Conservation (phyloP, 2,797 vertebrate genomes). For the Crocodylus rhombifer region DNA sequence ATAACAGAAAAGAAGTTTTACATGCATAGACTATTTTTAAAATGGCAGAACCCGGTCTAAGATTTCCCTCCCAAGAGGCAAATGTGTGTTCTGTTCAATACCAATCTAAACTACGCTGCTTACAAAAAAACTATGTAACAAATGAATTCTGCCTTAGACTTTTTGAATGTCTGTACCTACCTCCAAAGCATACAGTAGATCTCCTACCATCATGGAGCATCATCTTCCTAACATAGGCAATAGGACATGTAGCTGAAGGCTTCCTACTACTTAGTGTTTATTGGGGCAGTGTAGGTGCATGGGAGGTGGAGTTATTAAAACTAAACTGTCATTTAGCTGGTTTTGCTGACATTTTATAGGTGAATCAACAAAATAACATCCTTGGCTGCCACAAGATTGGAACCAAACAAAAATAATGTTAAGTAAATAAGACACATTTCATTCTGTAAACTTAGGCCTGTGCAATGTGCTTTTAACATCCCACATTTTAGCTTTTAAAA, state of each 20-base stretch:
- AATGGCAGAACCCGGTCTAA: no score
- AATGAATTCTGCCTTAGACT: no score
- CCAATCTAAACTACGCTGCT: no score
- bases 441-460: not conserved
- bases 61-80: no score
- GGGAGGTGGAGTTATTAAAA: constrained; percentile 3
- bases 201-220: not conserved
- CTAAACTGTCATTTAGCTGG: not conserved
- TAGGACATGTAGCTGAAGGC: constrained; percentile 3
- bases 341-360: not conserved
- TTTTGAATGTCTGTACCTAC: no score
- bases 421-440: constrained; percentile 15
- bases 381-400: constrained; percentile 4
- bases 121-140: no score
- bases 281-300: not conserved
- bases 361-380: not conserved
- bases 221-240: not conserved
- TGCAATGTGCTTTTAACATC: constrained; percentile 3
- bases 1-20: no score
- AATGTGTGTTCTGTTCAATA: no score
- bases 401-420: constrained; percentile 34
- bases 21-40: no score
- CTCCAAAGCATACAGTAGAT: not conserved
- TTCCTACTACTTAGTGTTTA: constrained; percentile 4
- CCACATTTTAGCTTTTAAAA: constrained; percentile 40